Base-by-base conservation (phyloP, 2,797 vertebrate species). In the Acipenser oxyrinchus region DNA sequence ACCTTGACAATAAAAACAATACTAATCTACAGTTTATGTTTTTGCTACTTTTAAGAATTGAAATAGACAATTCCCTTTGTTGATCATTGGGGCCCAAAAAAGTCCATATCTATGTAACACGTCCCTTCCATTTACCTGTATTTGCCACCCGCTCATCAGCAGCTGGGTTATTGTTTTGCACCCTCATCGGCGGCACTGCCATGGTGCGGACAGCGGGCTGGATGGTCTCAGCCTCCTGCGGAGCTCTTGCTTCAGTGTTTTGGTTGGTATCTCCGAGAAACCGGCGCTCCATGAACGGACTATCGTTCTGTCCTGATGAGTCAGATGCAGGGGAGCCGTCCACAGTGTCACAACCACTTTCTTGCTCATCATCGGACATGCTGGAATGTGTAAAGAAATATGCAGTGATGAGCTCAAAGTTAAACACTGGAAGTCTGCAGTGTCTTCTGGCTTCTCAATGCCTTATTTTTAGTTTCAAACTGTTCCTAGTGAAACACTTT, bases 291-390 rank as follows among this genome's bases (percentile, higher is more conserved):
- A 87, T 75, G 82, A 96, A 97, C 0, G 94, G 93, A 81, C 92
- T 94, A 78, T 86, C 92, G 68, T 72, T 79, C 0, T 87, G 94
- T 66, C 90, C 92, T 0, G 94, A 95, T 68, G 93, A 90, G 61
- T 95, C 90, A 0, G 95, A 97, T n/a, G 92, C 78, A 59, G 94
- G 93, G 10, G 94, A 96, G 76, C 94, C 91, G 67, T 95, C 94
- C 78, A 97, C 95, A 0, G 93, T 94, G 76, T 97, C 95, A 75
- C 96, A 97, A n/a, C 93, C 91, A 11, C 95, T 97, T 77, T 99
- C 95, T 70, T 92, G 94, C 65, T 99, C 97, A 0, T 99, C 96
- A 13, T 98, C 95, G 2, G 95, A 98, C 89, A 98, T 95, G 68
- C 97, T 99, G 79, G 0, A 68, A 75, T 65, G 7, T 4, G 7